Evolutionary conservation across 2,797 vertebrate species (phyloP), one percentile per base, ranked within the genome.

Genomic region (Cossypha heuglini): DNA sequence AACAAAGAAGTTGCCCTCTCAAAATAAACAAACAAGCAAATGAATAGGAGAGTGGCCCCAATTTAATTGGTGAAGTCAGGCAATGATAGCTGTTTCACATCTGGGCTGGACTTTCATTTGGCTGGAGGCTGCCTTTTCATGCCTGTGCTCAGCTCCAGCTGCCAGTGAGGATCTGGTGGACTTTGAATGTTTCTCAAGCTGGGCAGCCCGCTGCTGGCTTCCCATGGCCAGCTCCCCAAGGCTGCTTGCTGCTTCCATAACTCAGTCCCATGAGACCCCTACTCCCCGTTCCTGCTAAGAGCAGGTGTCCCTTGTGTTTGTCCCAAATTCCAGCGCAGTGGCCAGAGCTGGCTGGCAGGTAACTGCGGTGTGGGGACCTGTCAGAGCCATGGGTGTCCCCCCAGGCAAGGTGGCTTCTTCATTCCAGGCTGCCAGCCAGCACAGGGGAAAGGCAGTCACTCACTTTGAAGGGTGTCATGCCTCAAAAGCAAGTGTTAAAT

Each of bases 21-120:
- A 5, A 93, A 92, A 80, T 64, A 95, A 96, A 80, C 31, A 94
- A 96, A 58, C 74, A 91, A 94, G 35, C 37, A 94, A 89, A 80
- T 86, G 88, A 75, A 90, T 20, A 94, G 63, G 59, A 94, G 79
- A 90, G 84, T 2, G 7, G 62, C 33, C 37, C 35, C 0, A 3
- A 8, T 58, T 86, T 92, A 83, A 64, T 37, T 88, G 84, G 72
- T 5, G 10, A 90, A 83, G 72, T 51, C 58, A 49, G 59, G 73
- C 78, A 81, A 43, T 5, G 3, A 58, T n/a, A 57, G 79, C 76
- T 87, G 64, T 28, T 21, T 58, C 51, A 59, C 51, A 77, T 80
- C 66, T 80, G 61, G 55, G 59, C 71, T 61, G 14, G 26, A 45
- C 59, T 86, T 73, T 68, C 52, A 5, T 84, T 82, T 87, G 72